phyloP scores from a whole-genome alignment of 2,797 vertebrate genomes.

The Danio albolineatus region DNA sequence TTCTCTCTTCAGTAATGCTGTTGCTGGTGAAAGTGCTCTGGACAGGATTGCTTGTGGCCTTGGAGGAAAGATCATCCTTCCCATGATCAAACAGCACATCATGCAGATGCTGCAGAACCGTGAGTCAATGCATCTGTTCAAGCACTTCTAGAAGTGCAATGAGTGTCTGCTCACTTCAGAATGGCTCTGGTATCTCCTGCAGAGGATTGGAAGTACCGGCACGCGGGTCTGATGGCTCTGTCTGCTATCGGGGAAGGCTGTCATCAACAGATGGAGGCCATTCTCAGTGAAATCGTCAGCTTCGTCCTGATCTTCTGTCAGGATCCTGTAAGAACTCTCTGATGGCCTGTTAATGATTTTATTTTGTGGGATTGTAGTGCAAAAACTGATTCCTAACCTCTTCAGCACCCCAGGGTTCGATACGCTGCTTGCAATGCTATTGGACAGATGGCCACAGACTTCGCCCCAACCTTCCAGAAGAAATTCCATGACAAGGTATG shows the following conservation, averaged over 20 bases:
- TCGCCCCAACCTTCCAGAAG: constrained; percentile 98
- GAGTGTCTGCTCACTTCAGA: too few relatives aligned
- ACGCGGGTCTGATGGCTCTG: constrained; percentile 96
- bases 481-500: constrained; percentile 97
- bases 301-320: constrained; percentile 95
- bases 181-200: background rate
- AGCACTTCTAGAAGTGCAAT: too few relatives aligned
- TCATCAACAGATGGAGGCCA: constrained; percentile 98
- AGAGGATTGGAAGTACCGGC: constrained; percentile 98
- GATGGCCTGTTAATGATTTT: background rate
- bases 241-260: constrained; percentile 98
- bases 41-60: constrained; percentile 98
- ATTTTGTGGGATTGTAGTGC: background rate
- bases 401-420: constrained; percentile 95
- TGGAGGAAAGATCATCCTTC: constrained; percentile 95
- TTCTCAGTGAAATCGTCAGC: constrained; percentile 95
- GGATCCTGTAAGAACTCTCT: constrained; percentile 87
- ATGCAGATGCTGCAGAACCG: constrained; percentile 99
- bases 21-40: constrained; percentile 95
- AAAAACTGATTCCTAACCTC: constrained; percentile 53
- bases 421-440: constrained; percentile 97
- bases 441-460: constrained; percentile 99
- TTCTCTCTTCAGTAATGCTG: constrained; percentile 84
- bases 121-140: constrained; percentile 73
- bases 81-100: constrained; percentile 98